Evolutionary conservation across 2,113 vertebrate species (phyloP).

Genomic region (Periophthalmodon schlosseri): DNA sequence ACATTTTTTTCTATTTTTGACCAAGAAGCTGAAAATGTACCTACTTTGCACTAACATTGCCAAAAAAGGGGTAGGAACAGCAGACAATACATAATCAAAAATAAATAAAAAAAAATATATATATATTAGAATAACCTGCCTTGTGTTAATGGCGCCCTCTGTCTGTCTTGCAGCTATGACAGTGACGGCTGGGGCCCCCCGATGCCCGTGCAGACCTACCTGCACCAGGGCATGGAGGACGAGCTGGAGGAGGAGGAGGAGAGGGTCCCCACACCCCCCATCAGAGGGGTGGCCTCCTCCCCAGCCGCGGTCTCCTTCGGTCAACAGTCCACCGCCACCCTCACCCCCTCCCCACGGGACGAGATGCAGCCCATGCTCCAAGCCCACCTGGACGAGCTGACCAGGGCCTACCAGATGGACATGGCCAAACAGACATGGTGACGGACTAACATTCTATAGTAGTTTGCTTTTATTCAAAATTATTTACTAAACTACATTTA

Average conservation of each 20-base stretch:
- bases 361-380: conserved; percentile 98
- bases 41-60: too few species aligned
- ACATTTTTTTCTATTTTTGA: too few species aligned
- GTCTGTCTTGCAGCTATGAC: conserved; percentile 83
- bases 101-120: too few species aligned
- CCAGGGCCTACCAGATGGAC: conserved; percentile 96
- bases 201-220: conserved; percentile 94
- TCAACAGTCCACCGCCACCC: conserved; percentile 95
- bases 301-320: conserved; percentile 96
- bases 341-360: conserved; percentile 94
- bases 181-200: conserved; percentile 95
- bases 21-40: too few species aligned
- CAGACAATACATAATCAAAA: too few species aligned
- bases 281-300: conserved; percentile 94
- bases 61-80: too few species aligned
- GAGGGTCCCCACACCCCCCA: conserved; percentile 93
- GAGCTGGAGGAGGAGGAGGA: conserved; percentile 98
- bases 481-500: too few species aligned
- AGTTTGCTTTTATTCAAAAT: not conserved
- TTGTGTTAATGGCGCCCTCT: not conserved
- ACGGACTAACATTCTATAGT: not conserved
- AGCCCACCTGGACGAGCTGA: conserved; percentile 94
- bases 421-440: conserved; percentile 97
- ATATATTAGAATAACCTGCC: too few species aligned
- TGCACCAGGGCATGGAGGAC: conserved; percentile 98